These are phyloP conservation scores for Heliornis fulica DNA, from an alignment of 2,113 vertebrate species.

Conservation along the genomic window DNA sequence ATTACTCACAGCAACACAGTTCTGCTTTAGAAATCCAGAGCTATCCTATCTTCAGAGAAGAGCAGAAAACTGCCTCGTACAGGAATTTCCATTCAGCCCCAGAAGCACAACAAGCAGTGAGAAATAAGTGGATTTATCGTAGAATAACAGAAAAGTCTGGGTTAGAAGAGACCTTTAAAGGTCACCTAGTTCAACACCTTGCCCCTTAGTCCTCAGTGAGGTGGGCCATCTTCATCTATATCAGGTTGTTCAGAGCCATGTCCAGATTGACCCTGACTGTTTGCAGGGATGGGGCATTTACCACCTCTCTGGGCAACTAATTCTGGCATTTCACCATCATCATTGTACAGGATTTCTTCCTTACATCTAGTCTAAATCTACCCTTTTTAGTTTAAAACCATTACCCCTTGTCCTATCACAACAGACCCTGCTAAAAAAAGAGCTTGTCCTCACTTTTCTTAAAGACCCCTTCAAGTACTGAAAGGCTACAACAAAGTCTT, in stretches of 20 bases:
- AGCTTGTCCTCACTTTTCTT: neutral
- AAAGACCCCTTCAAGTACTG: neutral
- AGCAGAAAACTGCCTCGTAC: neutral
- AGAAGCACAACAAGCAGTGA: neutral
- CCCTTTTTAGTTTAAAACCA: neutral
- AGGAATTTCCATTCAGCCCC: neutral
- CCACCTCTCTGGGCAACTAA: neutral
- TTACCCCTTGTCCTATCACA: neutral
- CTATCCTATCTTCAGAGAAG: neutral
- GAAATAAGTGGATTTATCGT: neutral
- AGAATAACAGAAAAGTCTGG: neutral
- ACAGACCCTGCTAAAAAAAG: neutral
- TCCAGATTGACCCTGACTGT: neutral
- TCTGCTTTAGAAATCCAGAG: neutral
- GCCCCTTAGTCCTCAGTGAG: rapidly evolving
- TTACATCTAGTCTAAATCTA: neutral
- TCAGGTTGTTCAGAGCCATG: neutral
- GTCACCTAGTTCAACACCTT: neutral
- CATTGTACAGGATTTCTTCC: neutral
- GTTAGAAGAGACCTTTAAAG: neutral
- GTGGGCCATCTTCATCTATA: neutral
- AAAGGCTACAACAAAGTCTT: neutral
- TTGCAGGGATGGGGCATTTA: neutral
- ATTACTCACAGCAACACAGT: neutral
- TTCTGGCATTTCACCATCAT: neutral